A percentile compares a stretch with the other conserved stretches of the same genome.
phyloP scores from a whole-genome alignment of 2,113 vertebrate genomes.

The Chaetorhynchus papuensis region DNA sequence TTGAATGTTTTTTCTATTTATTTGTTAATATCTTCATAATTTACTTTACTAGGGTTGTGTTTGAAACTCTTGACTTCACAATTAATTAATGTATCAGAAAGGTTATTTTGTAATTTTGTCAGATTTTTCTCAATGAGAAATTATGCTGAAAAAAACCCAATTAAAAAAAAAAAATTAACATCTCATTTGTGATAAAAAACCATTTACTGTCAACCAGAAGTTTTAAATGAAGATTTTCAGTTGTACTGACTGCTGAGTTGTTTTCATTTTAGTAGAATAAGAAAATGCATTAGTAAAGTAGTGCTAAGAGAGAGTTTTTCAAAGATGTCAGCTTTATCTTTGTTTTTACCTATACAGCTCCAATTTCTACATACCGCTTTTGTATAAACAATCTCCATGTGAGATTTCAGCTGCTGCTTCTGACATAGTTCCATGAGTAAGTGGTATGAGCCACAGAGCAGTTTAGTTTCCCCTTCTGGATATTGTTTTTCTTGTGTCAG shows the following conservation, averaged over 20 bases:
- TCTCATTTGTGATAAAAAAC: background rate
- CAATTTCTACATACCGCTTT: background rate
- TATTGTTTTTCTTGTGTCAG: background rate
- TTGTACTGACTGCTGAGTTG: background rate
- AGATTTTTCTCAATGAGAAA: background rate
- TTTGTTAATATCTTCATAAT: background rate
- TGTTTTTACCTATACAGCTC: background rate
- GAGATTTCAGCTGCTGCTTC: background rate
- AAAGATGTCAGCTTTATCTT: background rate
- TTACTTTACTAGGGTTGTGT: background rate
- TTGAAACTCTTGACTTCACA: background rate
- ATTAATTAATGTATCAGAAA: background rate
- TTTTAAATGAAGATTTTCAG: background rate
- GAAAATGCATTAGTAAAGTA: background rate
- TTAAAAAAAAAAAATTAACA: background rate
- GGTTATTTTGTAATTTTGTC: background rate
- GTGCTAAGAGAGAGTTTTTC: background rate
- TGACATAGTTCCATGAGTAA: background rate
- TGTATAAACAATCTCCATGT: background rate
- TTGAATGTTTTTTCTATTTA: background rate
- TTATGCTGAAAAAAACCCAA: background rate
- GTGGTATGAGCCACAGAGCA: background rate
- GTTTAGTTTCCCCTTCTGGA: background rate
- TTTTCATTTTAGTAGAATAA: background rate
- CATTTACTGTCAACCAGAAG: background rate